phyloP scores from a whole-genome alignment of 2,888 invertebrate genomes.

The Tanytarsus gracilentus region DNA sequence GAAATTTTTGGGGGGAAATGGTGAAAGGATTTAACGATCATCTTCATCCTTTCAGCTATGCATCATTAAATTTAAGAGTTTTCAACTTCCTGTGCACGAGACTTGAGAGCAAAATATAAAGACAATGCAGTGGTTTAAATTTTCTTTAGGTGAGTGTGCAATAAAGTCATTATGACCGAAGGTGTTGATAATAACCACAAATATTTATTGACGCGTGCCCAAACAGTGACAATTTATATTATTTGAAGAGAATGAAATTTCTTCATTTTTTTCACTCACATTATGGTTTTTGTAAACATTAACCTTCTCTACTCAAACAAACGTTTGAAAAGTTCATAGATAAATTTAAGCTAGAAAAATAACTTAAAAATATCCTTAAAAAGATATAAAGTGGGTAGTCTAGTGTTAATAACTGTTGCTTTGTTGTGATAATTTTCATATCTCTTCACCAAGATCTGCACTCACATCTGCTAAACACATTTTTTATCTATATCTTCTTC shows the following conservation, averaged over 20 bases:
- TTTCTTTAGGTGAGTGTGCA: constrained; percentile 1
- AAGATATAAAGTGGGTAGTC: too few species aligned
- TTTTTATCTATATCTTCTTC: not conserved
- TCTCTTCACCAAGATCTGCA: not conserved
- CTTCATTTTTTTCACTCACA: not conserved
- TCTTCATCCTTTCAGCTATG: too few species aligned
- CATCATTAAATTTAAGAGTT: too few species aligned
- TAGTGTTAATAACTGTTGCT: not conserved
- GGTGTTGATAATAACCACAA: not conserved
- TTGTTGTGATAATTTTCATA: not conserved
- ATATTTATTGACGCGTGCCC: not conserved
- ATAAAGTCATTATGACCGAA: not conserved
- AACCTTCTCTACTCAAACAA: not conserved
- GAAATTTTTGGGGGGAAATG: not conserved
- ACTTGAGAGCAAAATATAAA: not conserved
- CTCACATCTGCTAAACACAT: not conserved
- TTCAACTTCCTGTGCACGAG: too few species aligned
- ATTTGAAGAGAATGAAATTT: too few species aligned
- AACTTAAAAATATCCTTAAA: not conserved
- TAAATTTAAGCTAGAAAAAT: too few species aligned
- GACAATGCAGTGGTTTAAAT: not conserved
- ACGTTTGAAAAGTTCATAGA: not conserved
- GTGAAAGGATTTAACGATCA: too few species aligned
- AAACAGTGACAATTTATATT: not conserved
- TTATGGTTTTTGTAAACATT: not conserved